These are phyloP conservation scores for Sphenodon punctatus DNA, from an alignment of 2,797 vertebrate genomes.

Conservation along the genomic window DNA sequence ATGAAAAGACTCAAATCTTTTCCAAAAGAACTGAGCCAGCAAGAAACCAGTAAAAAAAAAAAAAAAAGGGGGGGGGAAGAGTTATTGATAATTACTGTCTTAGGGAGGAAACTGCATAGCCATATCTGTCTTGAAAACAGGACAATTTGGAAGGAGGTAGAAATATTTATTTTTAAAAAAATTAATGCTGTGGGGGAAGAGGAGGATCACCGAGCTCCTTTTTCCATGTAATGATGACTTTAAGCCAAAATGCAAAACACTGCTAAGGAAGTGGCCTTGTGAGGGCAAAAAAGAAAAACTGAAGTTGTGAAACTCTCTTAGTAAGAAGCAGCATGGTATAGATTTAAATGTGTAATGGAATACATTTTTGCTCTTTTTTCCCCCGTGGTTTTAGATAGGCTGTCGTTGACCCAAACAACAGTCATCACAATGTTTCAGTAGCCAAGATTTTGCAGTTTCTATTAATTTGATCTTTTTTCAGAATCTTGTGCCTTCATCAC, in stretches of 20 bases:
- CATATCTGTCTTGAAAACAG: neutral
- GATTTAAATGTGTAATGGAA: no score
- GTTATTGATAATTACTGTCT: neutral
- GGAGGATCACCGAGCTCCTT: neutral
- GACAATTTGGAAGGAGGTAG: neutral
- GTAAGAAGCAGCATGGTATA: neutral
- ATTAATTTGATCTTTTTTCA: no score
- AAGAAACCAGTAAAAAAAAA: no score
- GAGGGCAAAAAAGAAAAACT: neutral
- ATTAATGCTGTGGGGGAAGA: neutral
- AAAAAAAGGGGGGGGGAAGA: neutral
- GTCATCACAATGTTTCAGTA: no score
- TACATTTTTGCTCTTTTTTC: no score
- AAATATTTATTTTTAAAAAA: no score
- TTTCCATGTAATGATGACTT: neutral
- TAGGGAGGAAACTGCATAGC: neutral
- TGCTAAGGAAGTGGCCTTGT: neutral
- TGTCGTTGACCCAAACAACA: no score
- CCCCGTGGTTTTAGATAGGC: no score
- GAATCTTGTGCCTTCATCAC: no score
- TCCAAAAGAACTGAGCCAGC: neutral
- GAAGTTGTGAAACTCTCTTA: neutral
- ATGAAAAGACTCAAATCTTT: neutral
- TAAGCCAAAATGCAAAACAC: accelerated
- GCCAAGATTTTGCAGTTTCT: no score